phyloP scores from a whole-genome alignment of 2,113 vertebrate genomes.

The Shinisaurus crocodilurus region DNA sequence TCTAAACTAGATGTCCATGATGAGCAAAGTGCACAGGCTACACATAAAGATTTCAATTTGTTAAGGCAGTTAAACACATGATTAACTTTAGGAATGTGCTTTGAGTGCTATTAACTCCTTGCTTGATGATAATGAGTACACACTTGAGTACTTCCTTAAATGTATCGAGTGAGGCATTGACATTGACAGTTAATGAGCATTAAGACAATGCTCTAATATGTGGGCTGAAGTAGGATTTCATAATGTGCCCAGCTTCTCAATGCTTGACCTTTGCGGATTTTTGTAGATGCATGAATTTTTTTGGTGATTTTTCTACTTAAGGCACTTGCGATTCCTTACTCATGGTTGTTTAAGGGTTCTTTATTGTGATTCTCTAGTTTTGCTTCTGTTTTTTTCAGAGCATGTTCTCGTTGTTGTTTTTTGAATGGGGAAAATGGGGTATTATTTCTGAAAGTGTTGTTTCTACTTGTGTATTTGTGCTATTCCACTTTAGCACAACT shows the following conservation, averaged over 20 bases:
- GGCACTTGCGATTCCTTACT: too few species aligned
- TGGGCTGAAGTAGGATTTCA: not conserved
- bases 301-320: not conserved
- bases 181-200: constrained; percentile 18
- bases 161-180: constrained; percentile 6
- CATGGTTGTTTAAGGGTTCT: too few species aligned
- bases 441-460: too few species aligned
- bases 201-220: not conserved
- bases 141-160: constrained; percentile 27
- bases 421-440: too few species aligned
- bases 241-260: not conserved
- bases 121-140: constrained; percentile 30
- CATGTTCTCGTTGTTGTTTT: too few species aligned
- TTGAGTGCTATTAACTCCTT: constrained; percentile 22
- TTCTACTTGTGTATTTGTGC: too few species aligned
- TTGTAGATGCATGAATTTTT: not conserved
- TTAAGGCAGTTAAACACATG: constrained; percentile 29
- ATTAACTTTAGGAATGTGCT: constrained; percentile 34
- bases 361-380: too few species aligned
- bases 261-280: not conserved
- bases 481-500: too few species aligned
- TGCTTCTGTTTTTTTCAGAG: too few species aligned
- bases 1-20: not conserved
- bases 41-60: constrained; percentile 20
- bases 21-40: constrained; percentile 25